Evolutionary conservation across 2,888 invertebrate genomes (phyloP).

Genomic region (Euphydryas editha): DNA sequence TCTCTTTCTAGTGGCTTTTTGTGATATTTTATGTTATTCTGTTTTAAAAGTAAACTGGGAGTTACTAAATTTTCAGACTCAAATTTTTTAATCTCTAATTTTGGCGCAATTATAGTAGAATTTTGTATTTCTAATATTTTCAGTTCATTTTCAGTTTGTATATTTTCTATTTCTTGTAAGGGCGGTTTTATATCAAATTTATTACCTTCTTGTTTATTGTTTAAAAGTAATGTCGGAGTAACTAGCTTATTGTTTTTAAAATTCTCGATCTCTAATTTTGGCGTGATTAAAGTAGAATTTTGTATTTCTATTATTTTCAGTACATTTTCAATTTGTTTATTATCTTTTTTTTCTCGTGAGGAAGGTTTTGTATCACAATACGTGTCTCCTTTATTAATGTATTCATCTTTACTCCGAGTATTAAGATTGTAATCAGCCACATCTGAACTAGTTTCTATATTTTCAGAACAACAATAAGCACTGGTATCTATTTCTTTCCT

Average conservation of each 20-base stretch:
- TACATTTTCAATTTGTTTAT: conserved; percentile 16
- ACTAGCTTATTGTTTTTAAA: conserved; percentile 19
- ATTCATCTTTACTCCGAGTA: not conserved
- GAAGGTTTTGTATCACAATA: no score
- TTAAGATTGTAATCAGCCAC: not conserved
- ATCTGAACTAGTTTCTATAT: not conserved
- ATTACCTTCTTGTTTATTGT: conserved; percentile 46
- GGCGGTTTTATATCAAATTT: not conserved
- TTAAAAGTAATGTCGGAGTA: conserved; percentile 44
- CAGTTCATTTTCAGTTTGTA: conserved; percentile 1
- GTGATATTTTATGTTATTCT: conserved; percentile 48
- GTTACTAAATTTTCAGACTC: conserved; percentile 29
- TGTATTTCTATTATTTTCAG: conserved; percentile 11
- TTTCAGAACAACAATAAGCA: not conserved
- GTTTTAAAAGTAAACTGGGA: conserved; percentile 50
- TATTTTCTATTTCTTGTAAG: conserved; percentile 11
- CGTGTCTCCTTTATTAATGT: not conserved
- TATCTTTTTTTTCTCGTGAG: no score
- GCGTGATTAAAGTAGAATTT: not conserved
- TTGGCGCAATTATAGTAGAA: not conserved
- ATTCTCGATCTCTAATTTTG: not conserved
- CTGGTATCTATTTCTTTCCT: conserved; percentile 11
- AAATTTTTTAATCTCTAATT: not conserved
- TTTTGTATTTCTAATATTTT: conserved; percentile 8
- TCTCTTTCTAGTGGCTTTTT: conserved; percentile 58